These are phyloP conservation scores for Zoanthus gigantus DNA, from an alignment of 92 coral and sea anemone genomes.

Conservation along the genomic window DNA sequence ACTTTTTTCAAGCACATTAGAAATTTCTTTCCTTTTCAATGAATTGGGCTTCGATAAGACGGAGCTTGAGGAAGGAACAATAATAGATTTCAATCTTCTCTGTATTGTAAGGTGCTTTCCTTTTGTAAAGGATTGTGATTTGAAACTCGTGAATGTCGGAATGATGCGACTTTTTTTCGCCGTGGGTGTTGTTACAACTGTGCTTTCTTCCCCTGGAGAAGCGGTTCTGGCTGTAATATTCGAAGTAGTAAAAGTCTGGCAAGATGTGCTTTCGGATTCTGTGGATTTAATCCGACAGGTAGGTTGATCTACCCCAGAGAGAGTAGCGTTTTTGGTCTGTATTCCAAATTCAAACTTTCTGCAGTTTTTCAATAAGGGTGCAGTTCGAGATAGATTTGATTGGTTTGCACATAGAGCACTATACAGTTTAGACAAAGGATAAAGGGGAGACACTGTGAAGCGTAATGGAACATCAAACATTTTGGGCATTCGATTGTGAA, in stretches of 20 bases:
- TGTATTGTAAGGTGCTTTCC: not conserved
- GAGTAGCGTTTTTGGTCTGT: not conserved
- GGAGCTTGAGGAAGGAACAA: not conserved
- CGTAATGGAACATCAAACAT: conserved; percentile 83
- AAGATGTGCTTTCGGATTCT: not conserved
- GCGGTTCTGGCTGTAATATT: not conserved
- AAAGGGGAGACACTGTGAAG: conserved; percentile 78
- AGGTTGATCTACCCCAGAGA: not conserved
- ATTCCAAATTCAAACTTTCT: conserved; percentile 44
- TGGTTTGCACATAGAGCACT: conserved; percentile 69
- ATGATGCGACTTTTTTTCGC: conserved; percentile 7
- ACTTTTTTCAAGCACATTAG: not conserved
- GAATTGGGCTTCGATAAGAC: not conserved
- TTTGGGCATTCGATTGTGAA: conserved; percentile 78
- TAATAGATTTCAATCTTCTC: not conserved
- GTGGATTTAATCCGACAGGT: not conserved
- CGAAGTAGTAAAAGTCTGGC: not conserved
- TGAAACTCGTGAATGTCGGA: conserved; percentile 38
- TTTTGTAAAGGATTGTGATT: not conserved
- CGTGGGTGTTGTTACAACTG: not conserved
- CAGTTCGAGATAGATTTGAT: conserved; percentile 75
- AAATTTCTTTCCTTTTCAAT: conserved; percentile 4
- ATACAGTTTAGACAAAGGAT: conserved; percentile 74
- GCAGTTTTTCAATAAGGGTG: conserved; percentile 61
- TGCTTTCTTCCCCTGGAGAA: not conserved